Evolutionary conservation across 2,797 vertebrate genomes (phyloP).

Genomic region (Semaprochilodus insignis): DNA sequence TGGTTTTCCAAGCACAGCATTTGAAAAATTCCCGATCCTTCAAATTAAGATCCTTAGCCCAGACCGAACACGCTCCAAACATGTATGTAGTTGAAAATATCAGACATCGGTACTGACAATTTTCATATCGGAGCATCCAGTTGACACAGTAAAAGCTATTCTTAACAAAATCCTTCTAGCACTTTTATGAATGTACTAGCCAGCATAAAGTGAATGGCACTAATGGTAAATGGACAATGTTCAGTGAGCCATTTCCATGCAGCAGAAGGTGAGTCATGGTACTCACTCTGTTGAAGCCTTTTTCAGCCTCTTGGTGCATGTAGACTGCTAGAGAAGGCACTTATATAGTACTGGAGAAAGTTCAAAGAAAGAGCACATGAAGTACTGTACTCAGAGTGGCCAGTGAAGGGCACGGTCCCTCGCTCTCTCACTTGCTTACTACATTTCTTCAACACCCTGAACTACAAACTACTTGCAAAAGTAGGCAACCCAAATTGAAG

Average conservation of each 20-base stretch:
- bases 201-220: slow-evolving; percentile 32
- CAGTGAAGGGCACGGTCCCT: background rate
- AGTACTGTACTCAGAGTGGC: background rate
- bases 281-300: background rate
- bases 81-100: no score
- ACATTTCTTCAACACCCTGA: background rate
- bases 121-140: no score
- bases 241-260: slow-evolving; percentile 28
- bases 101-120: no score
- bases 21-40: no score
- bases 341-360: background rate
- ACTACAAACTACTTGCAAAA: slow-evolving; percentile 7
- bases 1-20: no score
- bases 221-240: slow-evolving; percentile 30
- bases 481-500: slow-evolving; percentile 6
- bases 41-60: no score
- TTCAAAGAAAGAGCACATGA: slow-evolving; percentile 2
- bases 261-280: slow-evolving; percentile 26
- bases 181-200: background rate
- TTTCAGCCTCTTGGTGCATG: slow-evolving; percentile 13
- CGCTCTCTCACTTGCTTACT: background rate
- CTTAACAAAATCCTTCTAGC: no score
- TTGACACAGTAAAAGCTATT: no score
- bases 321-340: background rate
- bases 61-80: no score